Base-by-base conservation (phyloP, 1,140 invertebrate species). In the Melanaphis sacchari region DNA sequence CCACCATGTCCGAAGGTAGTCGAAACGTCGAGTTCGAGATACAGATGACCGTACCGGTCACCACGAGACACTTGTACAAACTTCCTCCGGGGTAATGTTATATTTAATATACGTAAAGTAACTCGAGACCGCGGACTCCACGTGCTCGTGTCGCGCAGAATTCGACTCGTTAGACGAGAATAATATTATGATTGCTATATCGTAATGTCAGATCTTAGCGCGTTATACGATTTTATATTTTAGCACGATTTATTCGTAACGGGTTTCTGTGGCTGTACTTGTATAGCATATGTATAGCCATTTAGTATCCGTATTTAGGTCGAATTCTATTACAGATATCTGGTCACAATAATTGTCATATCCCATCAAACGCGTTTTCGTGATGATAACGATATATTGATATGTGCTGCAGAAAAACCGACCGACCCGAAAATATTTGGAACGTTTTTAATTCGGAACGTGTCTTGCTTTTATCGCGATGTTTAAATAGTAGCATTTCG, bases 41-140 rank as follows among this genome's bases (percentile, higher is more conserved):
- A 84, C 91, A 93, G 40, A 93, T 93, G 91, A 93, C 91, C 76
- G 91, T 93, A 15, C 91, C 91, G n/a, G 91, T 93, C 91, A 93
- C 91, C 81, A 93, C 91, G 21, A 93, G 91, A 82, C 91, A 93
- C 26, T 54, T 93, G 46, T 93, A 93, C 46, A 93, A 93, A 85
- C 91, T 93, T 93, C 91, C 91, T 49, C 81, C 91, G 8, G 91
- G 91, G 91, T 93, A 93, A 38, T 21, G 41, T 84, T n/a, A 18
- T n/a, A 31, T 5, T 31, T 18, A 31, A 15, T 59, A n/a, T 76
- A n/a, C 11, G 15, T 31, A 9, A n/a, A 54, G 24, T 15, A 59
- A 59, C 11, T 66, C 18, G 18, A n/a, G 31, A 36, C 31, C 11
- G 59, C 15, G 21, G 31, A 76, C 59, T 76, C n/a, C 3, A n/a